Conservation (phyloP, 2,113 vertebrate genomes). For the Sciurus niger region DNA sequence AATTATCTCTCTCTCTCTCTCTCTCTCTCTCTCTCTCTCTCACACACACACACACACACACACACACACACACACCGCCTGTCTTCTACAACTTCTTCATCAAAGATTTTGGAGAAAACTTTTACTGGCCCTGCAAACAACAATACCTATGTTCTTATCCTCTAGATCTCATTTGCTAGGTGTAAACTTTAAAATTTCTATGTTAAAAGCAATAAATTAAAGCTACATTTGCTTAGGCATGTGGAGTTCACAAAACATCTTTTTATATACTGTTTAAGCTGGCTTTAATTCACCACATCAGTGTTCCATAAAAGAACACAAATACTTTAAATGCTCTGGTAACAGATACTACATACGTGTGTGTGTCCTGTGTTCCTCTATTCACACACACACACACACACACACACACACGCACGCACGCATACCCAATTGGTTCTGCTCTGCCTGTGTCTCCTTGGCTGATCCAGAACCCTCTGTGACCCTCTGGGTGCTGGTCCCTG, state of each 20-base stretch:
- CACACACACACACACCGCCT: too few species aligned
- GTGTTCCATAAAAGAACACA: neutral
- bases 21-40: too few species aligned
- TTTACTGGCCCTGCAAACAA: neutral
- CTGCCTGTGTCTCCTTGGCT: neutral
- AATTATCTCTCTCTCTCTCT: neutral
- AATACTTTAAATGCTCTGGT: neutral
- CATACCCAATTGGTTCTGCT: neutral
- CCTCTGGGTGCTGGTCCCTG: neutral
- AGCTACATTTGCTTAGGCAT: neutral
- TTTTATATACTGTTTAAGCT: neutral
- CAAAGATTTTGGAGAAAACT: neutral
- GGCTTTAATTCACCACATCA: neutral
- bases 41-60: too few species aligned
- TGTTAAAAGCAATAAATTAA: neutral
- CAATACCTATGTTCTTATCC: neutral
- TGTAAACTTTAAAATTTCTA: neutral
- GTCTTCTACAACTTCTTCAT: neutral
- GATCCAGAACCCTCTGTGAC: neutral
- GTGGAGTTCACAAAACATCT: neutral
- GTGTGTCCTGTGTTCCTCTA: neutral
- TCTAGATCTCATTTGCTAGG: neutral
- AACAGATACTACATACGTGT: fast-evolving
- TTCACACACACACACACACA: neutral
- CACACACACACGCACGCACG: neutral